Percentiles rank a stretch among this genome's conserved stretches.
These are phyloP conservation scores for Epinotia nisella DNA, from an alignment of 2,888 invertebrate genomes.

Conservation along the genomic window DNA sequence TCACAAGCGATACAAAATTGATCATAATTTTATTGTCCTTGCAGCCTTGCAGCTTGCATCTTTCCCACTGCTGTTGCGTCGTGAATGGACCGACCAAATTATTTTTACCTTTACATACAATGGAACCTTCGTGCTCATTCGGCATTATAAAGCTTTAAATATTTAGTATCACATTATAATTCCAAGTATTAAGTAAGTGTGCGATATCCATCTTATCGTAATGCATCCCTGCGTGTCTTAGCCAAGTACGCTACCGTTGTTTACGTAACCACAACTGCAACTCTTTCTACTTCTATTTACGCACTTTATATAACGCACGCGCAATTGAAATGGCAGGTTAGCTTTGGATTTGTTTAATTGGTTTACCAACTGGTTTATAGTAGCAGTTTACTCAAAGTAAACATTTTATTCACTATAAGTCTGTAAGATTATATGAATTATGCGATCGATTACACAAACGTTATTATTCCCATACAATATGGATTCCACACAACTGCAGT, in stretches of 20 bases:
- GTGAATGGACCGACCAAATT: not conserved
- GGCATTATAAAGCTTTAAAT: too few species aligned
- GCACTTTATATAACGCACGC: conserved; percentile 33
- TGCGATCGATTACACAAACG: too few species aligned
- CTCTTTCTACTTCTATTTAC: conserved; percentile 47
- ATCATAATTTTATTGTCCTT: not conserved
- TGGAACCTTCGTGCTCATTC: too few species aligned
- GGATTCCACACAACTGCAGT: too few species aligned
- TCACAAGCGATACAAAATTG: not conserved
- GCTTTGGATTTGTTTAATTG: not conserved
- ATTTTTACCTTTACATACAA: not conserved
- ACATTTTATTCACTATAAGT: too few species aligned
- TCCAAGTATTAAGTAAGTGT: conserved; percentile 7
- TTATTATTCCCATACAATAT: too few species aligned
- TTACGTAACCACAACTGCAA: conserved; percentile 48
- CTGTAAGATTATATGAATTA: too few species aligned
- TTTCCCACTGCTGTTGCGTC: not conserved
- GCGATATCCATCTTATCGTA: conserved; percentile 39
- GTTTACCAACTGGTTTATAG: conserved; percentile 10
- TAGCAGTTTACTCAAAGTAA: conserved; percentile 1
- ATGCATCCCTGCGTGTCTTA: conserved; percentile 45
- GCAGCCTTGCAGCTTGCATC: conserved; percentile 15
- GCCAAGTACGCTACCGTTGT: conserved; percentile 47
- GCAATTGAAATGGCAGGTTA: conserved; percentile 7
- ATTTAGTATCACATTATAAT: conserved; percentile 2